These are phyloP conservation scores for Onchidella celtica DNA, from an alignment of 2,888 invertebrate species.

Conservation along the genomic window DNA sequence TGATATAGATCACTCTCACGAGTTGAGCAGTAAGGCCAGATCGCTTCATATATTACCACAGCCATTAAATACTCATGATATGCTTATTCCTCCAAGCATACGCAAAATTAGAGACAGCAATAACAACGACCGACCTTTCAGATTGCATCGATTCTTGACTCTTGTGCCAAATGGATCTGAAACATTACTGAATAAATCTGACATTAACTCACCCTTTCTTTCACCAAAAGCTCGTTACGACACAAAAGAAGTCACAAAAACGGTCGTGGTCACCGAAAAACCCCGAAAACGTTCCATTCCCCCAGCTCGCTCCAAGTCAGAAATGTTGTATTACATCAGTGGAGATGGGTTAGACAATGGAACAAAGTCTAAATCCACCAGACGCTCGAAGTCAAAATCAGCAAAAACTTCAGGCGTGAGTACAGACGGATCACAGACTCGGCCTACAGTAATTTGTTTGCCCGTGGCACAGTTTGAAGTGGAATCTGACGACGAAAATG, in stretches of 20 bases:
- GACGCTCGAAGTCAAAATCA: neutral
- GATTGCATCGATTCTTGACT: slow-evolving; percentile 66
- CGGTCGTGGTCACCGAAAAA: neutral
- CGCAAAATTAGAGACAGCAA: slow-evolving; percentile 1
- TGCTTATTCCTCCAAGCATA: slow-evolving; percentile 6
- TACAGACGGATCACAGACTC: neutral
- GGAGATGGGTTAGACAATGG: neutral
- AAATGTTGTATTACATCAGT: neutral
- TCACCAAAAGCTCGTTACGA: neutral
- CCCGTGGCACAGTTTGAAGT: slow-evolving; percentile 33
- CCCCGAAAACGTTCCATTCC: neutral
- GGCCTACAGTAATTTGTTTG: slow-evolving; percentile 23
- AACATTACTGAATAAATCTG: neutral
- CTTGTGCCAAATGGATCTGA: slow-evolving; percentile 48
- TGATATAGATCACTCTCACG: neutral
- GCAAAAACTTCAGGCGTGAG: neutral
- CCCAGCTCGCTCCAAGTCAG: neutral
- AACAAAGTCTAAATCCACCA: neutral
- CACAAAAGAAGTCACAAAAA: neutral
- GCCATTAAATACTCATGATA: neutral
- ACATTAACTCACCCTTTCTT: neutral
- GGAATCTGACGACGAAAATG: slow-evolving; percentile 36
- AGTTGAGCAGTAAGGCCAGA: neutral
- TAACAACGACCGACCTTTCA: slow-evolving; percentile 53
- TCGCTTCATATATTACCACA: neutral